Evolutionary conservation across 2,113 vertebrate species (phyloP).

Genomic region (Vicugna pacos): DNA sequence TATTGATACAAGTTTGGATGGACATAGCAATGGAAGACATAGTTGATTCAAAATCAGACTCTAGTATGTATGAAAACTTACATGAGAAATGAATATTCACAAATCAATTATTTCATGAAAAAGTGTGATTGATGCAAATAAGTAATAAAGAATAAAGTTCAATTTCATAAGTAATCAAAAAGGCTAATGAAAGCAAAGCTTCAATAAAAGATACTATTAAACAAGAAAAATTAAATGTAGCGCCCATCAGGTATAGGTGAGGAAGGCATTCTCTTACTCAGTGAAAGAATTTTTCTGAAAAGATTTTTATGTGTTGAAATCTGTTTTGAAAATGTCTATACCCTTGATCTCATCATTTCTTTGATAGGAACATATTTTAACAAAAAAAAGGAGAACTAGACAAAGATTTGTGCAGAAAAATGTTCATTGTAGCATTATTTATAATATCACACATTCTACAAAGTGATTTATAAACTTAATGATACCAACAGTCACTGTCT

Average conservation of each 20-base stretch:
- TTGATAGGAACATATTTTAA: constrained; percentile 6
- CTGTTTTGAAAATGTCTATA: background rate
- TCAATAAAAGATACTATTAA: background rate
- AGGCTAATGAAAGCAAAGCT: background rate
- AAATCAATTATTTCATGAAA: constrained; percentile 40
- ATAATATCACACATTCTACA: background rate
- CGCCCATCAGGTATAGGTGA: background rate
- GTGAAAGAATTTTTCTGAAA: constrained; percentile 2
- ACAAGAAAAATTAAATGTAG: constrained; percentile 1
- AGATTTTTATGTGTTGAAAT: background rate
- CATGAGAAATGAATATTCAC: background rate
- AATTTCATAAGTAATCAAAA: background rate
- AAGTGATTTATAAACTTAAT: constrained; percentile 5
- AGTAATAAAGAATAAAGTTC: background rate
- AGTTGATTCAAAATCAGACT: constrained; percentile 13
- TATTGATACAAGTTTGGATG: background rate
- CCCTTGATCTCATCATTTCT: background rate
- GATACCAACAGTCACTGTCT: background rate
- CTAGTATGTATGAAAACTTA: background rate
- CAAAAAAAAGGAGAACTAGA: background rate
- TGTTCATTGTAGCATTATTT: background rate
- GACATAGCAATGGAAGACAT: background rate
- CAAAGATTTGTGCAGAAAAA: constrained; percentile 15
- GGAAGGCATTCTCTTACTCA: background rate
- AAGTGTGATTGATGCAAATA: background rate